These are phyloP conservation scores for Datnioides undecimradiatus DNA, from an alignment of 2,113 vertebrate genomes.

Conservation along the genomic window DNA sequence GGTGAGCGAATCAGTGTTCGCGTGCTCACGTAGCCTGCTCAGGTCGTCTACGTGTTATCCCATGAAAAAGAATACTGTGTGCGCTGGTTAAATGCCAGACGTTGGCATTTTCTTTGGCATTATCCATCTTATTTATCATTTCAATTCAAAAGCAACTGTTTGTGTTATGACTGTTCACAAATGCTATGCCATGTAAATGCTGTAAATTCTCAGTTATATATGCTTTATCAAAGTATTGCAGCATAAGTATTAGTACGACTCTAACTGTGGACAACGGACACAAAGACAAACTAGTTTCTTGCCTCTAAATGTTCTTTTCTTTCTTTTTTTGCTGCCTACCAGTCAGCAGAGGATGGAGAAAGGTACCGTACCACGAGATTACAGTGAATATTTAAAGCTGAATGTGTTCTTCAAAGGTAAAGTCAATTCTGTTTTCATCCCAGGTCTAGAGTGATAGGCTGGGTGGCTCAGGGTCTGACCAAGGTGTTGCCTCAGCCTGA, in stretches of 20 bases:
- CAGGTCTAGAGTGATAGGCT: slow-evolving; percentile 85
- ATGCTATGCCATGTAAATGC: neutral
- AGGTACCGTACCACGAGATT: slow-evolving; percentile 49
- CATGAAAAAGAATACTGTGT: neutral
- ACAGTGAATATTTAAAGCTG: neutral
- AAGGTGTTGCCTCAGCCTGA: slow-evolving; percentile 90
- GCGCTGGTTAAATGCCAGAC: neutral
- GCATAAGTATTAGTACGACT: neutral
- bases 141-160: neutral
- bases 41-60: neutral
- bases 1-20: slow-evolving; percentile 47
- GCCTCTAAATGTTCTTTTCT: neutral
- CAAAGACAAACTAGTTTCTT: neutral
- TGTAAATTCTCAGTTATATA: too few relatives aligned
- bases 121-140: neutral
- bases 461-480: slow-evolving; percentile 88
- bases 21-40: neutral
- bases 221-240: neutral
- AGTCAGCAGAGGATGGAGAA: slow-evolving; percentile 69
- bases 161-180: too few relatives aligned
- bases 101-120: neutral
- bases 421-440: neutral
- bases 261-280: neutral
- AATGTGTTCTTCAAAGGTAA: neutral
- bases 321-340: neutral